Conservation (phyloP, 2,113 vertebrate species). For the Climacteris rufus region DNA sequence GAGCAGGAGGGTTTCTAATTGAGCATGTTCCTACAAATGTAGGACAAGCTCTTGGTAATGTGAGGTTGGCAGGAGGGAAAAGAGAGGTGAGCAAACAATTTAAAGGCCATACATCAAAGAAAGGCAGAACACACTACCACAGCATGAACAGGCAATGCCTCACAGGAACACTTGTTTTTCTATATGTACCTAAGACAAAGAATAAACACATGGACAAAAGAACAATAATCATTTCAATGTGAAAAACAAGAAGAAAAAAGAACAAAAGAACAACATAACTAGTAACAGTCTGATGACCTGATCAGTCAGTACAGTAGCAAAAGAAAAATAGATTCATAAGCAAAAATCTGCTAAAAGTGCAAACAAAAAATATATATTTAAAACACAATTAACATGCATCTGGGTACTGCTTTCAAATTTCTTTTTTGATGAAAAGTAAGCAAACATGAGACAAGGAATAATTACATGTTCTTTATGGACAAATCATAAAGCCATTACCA, state of each 20-base stretch:
- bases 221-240: background rate
- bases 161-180: background rate
- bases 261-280: background rate
- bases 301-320: background rate
- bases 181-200: background rate
- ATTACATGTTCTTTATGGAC: background rate
- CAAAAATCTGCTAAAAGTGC: background rate
- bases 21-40: constrained; percentile 1
- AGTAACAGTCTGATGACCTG: background rate
- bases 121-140: background rate
- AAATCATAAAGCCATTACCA: background rate
- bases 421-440: background rate
- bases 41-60: background rate
- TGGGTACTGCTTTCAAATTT: background rate
- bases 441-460: fast-evolving
- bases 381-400: background rate
- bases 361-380: background rate
- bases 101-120: constrained; percentile 32
- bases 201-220: background rate
- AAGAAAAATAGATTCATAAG: background rate
- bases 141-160: background rate
- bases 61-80: background rate
- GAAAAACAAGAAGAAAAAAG: background rate
- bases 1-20: background rate
- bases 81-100: constrained; percentile 36